Percentiles rank a stretch among this genome's conserved stretches.
Conservation (phyloP, 2,888 invertebrate species). For the Galeopsomyia nigrocyanea region DNA sequence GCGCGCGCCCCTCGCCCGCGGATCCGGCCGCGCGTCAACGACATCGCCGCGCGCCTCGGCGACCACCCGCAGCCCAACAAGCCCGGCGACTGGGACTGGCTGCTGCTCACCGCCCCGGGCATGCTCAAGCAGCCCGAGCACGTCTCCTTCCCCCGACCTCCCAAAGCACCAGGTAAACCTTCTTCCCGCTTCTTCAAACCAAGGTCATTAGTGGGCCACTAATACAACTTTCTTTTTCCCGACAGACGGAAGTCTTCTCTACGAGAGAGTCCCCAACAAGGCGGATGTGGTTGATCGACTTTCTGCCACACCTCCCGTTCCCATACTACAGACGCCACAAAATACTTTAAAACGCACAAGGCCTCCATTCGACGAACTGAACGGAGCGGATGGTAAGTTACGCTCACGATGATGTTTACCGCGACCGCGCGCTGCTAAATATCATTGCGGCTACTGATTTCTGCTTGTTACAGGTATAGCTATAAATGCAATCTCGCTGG, state of each 20-base stretch:
- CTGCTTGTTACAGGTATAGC: constrained; percentile 59
- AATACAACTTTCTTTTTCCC: too few relatives aligned
- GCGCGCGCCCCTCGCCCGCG: constrained; percentile 64
- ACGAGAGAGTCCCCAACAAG: constrained; percentile 89
- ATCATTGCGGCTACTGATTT: constrained; percentile 21
- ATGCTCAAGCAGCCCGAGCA: constrained; percentile 85
- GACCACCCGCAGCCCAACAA: constrained; percentile 70
- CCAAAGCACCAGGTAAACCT: constrained; percentile 82
- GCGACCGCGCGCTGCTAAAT: too few relatives aligned
- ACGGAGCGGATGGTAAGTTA: constrained; percentile 85
- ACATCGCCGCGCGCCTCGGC: constrained; percentile 79
- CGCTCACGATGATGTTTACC: not conserved
- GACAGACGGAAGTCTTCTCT: constrained; percentile 86
- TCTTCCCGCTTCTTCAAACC: not conserved
- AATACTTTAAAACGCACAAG: constrained; percentile 79
- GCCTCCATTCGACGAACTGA: constrained; percentile 89
- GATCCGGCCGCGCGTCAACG: constrained; percentile 72
- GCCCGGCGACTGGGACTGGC: constrained; percentile 77
- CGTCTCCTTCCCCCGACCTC: constrained; percentile 91
- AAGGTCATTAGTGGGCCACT: not conserved
- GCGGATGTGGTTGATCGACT: constrained; percentile 77
- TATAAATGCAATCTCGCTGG: constrained; percentile 61
- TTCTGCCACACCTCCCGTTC: constrained; percentile 69
- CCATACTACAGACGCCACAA: constrained; percentile 63
- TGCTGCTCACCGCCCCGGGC: constrained; percentile 80